phyloP scores from a whole-genome alignment of 2,888 invertebrate species.

The Shargacucullia verbasci region DNA sequence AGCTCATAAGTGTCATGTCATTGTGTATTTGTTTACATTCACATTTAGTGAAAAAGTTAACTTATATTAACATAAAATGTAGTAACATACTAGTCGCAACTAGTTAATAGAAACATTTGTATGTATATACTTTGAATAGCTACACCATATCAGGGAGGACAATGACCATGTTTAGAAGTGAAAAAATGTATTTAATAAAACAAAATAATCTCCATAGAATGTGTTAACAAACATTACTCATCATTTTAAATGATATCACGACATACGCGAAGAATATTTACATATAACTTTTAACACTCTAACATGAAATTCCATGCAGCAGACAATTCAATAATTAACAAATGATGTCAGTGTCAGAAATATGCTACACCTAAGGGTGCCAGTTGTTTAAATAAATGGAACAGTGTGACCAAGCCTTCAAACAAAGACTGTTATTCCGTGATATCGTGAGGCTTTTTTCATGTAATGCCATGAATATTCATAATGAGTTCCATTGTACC shows the following conservation, averaged over 20 bases:
- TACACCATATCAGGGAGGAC: conserved; percentile 27
- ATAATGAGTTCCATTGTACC: conserved; percentile 12
- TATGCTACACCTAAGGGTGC: conserved; percentile 48
- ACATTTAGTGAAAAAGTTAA: conserved; percentile 28
- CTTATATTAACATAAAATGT: conserved; percentile 26
- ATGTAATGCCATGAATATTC: conserved; percentile 28
- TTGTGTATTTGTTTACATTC: conserved; percentile 12
- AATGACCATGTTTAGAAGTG: conserved; percentile 23
- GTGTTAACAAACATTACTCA: conserved; percentile 43
- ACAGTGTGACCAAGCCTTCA: conserved; percentile 26
- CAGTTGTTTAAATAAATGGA: conserved; percentile 76
- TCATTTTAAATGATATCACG: conserved; percentile 20
- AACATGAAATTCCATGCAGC: conserved; percentile 39
- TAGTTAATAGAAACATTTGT: not conserved
- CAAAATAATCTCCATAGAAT: conserved; percentile 12
- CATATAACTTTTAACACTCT: conserved; percentile 35
- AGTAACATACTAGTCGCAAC: not conserved
- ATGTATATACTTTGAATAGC: not conserved
- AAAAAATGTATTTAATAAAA: conserved; percentile 22
- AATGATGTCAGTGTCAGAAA: conserved; percentile 77
- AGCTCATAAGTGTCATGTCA: conserved; percentile 27
- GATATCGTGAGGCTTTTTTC: conserved; percentile 15
- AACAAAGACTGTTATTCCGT: conserved; percentile 32
- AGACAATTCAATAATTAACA: conserved; percentile 39
- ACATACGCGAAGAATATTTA: conserved; percentile 14